phyloP scores from a whole-genome alignment of 2,113 vertebrate genomes.

The Neotoma lepida region DNA sequence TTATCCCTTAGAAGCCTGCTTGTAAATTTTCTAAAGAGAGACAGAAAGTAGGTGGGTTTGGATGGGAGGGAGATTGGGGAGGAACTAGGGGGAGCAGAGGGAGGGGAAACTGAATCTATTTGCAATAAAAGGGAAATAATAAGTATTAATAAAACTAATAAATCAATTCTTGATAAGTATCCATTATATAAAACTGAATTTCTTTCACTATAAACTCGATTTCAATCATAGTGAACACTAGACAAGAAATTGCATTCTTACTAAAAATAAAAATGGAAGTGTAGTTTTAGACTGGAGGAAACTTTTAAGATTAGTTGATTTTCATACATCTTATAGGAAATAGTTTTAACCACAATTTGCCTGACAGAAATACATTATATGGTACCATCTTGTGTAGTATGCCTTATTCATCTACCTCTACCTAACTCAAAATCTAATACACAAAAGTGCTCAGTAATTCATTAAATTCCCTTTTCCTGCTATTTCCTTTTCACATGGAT shows the following conservation, averaged over 20 bases:
- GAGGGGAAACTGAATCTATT: not conserved
- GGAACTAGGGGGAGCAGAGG: not conserved
- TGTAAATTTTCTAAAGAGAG: not conserved
- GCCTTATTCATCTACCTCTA: slow-evolving; percentile 25
- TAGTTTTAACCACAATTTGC: slow-evolving; percentile 51
- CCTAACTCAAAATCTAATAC: not conserved
- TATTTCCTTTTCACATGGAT: not conserved
- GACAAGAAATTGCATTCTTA: not conserved
- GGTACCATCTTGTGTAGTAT: not conserved
- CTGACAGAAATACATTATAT: not conserved
- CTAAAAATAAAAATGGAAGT: not conserved
- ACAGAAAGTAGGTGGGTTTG: not conserved
- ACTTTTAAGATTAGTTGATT: not conserved
- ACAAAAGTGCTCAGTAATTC: not conserved
- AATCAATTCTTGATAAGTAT: slow-evolving; percentile 1
- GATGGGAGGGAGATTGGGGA: not conserved
- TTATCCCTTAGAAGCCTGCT: not conserved
- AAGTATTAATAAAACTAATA: slow-evolving; percentile 31
- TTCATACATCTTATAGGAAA: not conserved
- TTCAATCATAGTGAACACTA: not conserved
- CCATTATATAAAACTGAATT: not conserved
- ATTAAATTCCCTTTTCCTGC: not conserved
- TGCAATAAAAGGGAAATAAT: not conserved
- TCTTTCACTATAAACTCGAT: slow-evolving; percentile 25
- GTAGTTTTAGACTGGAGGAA: not conserved